Percentiles rank a stretch among this genome's conserved stretches.
These are phyloP conservation scores for Ochotona curzoniae DNA, from an alignment of 2,113 vertebrate genomes.

Conservation along the genomic window DNA sequence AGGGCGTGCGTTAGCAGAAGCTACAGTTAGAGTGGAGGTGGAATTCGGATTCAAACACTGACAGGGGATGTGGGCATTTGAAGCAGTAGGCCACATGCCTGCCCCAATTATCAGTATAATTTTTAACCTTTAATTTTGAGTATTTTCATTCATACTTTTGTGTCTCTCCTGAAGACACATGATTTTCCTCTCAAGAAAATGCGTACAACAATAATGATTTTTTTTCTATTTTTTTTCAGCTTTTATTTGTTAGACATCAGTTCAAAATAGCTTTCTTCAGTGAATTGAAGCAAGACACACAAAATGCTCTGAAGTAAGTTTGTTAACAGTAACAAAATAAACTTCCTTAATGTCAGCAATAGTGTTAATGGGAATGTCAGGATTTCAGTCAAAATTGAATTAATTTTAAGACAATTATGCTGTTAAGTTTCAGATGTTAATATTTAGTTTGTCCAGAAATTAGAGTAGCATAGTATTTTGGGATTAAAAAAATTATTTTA, in stretches of 20 bases:
- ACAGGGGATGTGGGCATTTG: too few relatives aligned
- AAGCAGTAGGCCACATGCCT: too few relatives aligned
- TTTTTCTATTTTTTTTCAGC: conserved; percentile 85
- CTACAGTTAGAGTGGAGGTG: too few relatives aligned
- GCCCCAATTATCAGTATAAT: neutral
- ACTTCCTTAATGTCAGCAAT: neutral
- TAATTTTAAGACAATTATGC: conserved; percentile 23
- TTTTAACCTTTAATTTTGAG: conserved; percentile 45
- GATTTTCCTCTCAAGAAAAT: conserved; percentile 40
- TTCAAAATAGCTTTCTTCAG: conserved; percentile 99
- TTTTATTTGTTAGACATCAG: conserved; percentile 99
- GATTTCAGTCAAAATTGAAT: conserved; percentile 4
- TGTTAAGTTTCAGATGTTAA: conserved; percentile 8
- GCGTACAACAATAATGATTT: neutral
- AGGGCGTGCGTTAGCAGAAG: too few relatives aligned
- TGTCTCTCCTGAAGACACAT: neutral
- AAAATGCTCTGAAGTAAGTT: conserved; percentile 98
- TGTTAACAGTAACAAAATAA: neutral
- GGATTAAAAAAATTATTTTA: neutral
- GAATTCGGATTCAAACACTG: too few relatives aligned
- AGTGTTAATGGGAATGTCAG: neutral
- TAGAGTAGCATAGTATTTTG: conserved; percentile 23
- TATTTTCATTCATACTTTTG: conserved; percentile 9
- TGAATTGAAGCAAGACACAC: conserved; percentile 98
- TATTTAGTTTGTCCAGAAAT: conserved; percentile 22